phyloP scores from a whole-genome alignment of 2,888 invertebrate species.

The Noctua comes region DNA sequence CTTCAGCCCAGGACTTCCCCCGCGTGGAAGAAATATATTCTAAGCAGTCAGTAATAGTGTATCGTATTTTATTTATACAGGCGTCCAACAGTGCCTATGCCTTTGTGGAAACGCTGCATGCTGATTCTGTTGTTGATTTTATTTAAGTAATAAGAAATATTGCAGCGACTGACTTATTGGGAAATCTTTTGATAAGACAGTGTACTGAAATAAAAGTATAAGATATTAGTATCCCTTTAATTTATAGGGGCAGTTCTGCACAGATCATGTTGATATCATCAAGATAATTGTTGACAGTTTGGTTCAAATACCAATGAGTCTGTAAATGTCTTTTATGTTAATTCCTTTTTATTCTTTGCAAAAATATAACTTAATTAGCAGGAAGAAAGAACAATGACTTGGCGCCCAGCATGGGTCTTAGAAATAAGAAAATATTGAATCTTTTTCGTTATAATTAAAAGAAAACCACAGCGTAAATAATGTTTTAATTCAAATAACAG shows the following conservation, averaged over 20 bases:
- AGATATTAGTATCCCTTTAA: neutral
- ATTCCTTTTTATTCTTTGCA: neutral
- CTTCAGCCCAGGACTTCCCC: no score
- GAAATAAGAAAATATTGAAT: neutral
- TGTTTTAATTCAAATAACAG: constrained; percentile 38
- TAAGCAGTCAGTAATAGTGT: no score
- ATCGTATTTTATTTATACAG: neutral
- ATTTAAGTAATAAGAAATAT: neutral
- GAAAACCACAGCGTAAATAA: constrained; percentile 34
- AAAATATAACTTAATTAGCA: constrained; percentile 4
- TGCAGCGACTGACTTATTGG: no score
- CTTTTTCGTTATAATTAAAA: constrained; percentile 11
- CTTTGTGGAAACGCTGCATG: neutral
- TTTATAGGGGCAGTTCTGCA: neutral
- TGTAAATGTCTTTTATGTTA: neutral
- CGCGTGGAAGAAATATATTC: no score
- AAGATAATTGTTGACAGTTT: neutral
- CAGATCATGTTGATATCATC: neutral
- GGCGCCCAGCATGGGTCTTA: constrained; percentile 46
- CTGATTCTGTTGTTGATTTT: neutral
- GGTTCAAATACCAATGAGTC: neutral
- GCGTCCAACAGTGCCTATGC: neutral
- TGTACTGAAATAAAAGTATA: no score
- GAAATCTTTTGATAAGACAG: neutral
- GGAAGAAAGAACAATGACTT: constrained; percentile 10